A percentile compares a stretch with the other conserved stretches of the same genome.
These are phyloP conservation scores for Anolis sagrei DNA, from an alignment of 2,113 vertebrate species.

Conservation along the genomic window DNA sequence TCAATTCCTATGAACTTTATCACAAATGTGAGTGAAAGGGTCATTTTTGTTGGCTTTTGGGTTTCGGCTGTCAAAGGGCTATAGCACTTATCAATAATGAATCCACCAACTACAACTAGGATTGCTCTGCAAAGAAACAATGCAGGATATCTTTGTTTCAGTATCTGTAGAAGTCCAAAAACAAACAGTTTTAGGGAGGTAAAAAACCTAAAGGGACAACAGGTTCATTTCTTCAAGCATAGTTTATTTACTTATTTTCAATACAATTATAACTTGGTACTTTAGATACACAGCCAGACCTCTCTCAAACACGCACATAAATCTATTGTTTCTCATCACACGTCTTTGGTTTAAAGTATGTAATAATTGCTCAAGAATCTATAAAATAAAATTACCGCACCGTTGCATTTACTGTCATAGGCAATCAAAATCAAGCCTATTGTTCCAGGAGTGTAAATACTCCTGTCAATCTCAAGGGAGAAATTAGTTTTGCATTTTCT, in stretches of 20 bases:
- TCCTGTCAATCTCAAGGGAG: neutral
- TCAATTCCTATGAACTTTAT: neutral
- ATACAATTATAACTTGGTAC: neutral
- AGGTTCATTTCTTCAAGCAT: neutral
- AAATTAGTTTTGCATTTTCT: neutral
- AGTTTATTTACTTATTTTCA: too few relatives aligned
- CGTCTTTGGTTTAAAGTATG: neutral
- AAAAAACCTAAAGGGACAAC: neutral
- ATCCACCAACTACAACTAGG: neutral
- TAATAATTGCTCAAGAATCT: neutral
- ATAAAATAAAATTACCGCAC: neutral
- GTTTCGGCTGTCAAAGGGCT: neutral
- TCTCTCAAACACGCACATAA: neutral
- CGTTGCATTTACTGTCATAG: neutral
- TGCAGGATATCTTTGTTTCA: neutral
- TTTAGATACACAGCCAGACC: neutral
- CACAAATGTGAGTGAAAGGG: neutral
- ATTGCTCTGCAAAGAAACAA: neutral
- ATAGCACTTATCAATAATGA: neutral
- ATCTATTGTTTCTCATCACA: neutral
- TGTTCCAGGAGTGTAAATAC: neutral
- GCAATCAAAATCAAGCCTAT: slow-evolving; percentile 24
- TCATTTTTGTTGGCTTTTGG: neutral
- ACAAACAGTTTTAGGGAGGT: neutral
- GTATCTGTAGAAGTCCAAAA: neutral